Evolutionary conservation across 1,140 invertebrate species (phyloP).

Genomic region (Sminthurinus signatus): DNA sequence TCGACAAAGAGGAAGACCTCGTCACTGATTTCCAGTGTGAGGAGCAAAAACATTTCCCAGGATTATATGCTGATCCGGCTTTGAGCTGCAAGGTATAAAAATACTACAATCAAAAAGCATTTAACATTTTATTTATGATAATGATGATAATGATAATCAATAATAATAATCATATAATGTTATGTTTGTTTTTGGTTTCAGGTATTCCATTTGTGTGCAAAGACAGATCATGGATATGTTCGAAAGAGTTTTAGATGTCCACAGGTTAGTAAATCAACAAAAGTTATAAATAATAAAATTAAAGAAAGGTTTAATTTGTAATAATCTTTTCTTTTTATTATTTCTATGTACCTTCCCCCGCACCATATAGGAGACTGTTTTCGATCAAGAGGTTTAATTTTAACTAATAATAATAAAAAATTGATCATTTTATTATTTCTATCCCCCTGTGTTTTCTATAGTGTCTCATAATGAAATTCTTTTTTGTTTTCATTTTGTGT

Average conservation of each 20-base stretch:
- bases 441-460: background rate
- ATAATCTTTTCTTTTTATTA: no score
- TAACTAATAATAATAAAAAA: background rate
- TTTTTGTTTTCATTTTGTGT: no score
- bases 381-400: slow-evolving; percentile 52
- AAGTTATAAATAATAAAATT: no score
- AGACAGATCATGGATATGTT: slow-evolving; percentile 78
- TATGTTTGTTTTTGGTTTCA: slow-evolving; percentile 44
- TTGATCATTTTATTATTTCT: background rate
- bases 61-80: slow-evolving; percentile 79
- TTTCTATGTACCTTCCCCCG: no score
- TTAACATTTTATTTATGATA: no score
- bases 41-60: slow-evolving; percentile 81
- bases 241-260: slow-evolving; percentile 85
- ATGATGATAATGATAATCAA: no score
- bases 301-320: no score
- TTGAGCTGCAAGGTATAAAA: slow-evolving; percentile 90
- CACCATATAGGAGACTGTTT: slow-evolving; percentile 76
- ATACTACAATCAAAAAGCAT: slow-evolving; percentile 42
- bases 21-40: slow-evolving; percentile 82
- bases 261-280: no score
- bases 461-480: background rate
- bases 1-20: slow-evolving; percentile 12
- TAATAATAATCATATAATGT: no score
- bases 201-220: slow-evolving; percentile 82